Percentiles rank a stretch among this genome's conserved stretches.
phyloP scores from a whole-genome alignment of 2,797 vertebrate genomes.

The Labeo calbasu region DNA sequence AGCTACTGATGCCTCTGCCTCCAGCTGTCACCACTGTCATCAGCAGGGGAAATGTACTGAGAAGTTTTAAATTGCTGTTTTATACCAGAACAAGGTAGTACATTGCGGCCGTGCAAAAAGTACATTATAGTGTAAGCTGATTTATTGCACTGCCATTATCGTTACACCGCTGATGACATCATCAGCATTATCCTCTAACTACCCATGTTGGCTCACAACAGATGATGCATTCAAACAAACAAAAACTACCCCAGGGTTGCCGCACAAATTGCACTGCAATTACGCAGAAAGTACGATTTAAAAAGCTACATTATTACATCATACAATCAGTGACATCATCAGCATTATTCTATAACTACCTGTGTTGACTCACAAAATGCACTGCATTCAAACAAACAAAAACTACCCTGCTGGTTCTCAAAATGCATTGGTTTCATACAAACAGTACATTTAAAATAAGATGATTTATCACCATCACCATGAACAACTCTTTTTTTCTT shows the following conservation, averaged over 20 bases:
- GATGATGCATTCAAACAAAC: not conserved
- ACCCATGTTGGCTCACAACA: not conserved
- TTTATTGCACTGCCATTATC: not conserved
- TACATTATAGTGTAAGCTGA: constrained; percentile 13
- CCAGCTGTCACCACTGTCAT: constrained; percentile 33
- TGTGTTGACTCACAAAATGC: not conserved
- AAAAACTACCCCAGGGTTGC: not conserved
- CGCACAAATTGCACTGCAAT: not conserved
- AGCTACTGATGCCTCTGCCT: constrained; percentile 27
- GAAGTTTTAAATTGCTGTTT: constrained; percentile 26
- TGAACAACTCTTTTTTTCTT: not conserved
- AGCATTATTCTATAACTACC: not conserved
- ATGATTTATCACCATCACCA: not conserved
- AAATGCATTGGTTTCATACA: not conserved
- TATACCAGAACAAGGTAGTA: constrained; percentile 32
- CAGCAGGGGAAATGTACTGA: constrained; percentile 21
- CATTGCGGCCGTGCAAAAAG: not conserved
- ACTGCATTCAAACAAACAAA: not conserved
- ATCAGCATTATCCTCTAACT: constrained; percentile 16
- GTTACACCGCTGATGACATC: constrained; percentile 16
- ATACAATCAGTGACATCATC: not conserved
- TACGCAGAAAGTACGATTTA: not conserved
- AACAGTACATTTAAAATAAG: not conserved
- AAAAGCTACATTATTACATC: not conserved
- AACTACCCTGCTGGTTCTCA: not conserved